A percentile compares a stretch with the other conserved stretches of the same genome.
These are phyloP conservation scores for Pissodes strobi DNA, from an alignment of 1,140 invertebrate species.

Conservation along the genomic window DNA sequence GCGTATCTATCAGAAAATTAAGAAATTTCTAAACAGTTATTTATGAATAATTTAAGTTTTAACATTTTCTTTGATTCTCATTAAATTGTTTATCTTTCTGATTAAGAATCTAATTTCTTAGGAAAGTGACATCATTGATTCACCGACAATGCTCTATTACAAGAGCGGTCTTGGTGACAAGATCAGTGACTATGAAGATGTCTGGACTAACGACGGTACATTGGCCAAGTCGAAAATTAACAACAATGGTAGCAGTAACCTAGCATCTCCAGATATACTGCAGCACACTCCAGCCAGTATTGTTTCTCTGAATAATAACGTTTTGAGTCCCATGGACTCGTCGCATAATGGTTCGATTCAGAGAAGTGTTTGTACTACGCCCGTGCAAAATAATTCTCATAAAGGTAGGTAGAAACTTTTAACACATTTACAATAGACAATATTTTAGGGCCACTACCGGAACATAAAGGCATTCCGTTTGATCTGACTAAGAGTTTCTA, in stretches of 20 bases:
- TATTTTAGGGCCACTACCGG: too few species aligned
- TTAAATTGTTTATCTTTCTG: too few species aligned
- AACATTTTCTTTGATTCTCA: too few species aligned
- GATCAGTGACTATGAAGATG: constrained; percentile 93
- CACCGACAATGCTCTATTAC: constrained; percentile 75
- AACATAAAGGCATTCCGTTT: too few species aligned
- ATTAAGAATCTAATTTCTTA: too few species aligned
- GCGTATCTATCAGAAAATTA: too few species aligned
- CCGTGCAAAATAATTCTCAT: constrained; percentile 39
- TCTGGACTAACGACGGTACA: constrained; percentile 78
- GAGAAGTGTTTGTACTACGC: constrained; percentile 46
- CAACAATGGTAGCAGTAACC: constrained; percentile 32
- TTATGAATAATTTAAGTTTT: too few species aligned
- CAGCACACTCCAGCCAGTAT: constrained; percentile 51
- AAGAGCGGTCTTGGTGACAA: constrained; percentile 87
- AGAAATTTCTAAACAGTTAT: too few species aligned
- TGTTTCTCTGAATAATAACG: constrained; percentile 60
- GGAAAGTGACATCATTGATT: constrained; percentile 84
- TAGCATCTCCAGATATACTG: constrained; percentile 51
- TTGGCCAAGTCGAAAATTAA: constrained; percentile 45
- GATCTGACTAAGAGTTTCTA: too few species aligned
- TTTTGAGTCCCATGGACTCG: constrained; percentile 60
- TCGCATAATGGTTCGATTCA: constrained; percentile 43
- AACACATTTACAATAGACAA: too few species aligned
- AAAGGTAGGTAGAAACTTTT: constrained; percentile 25